A percentile compares a stretch with the other conserved stretches of the same genome.
Evolutionary conservation across 2,888 invertebrate genomes (phyloP).

Genomic region (Parnassius apollo): DNA sequence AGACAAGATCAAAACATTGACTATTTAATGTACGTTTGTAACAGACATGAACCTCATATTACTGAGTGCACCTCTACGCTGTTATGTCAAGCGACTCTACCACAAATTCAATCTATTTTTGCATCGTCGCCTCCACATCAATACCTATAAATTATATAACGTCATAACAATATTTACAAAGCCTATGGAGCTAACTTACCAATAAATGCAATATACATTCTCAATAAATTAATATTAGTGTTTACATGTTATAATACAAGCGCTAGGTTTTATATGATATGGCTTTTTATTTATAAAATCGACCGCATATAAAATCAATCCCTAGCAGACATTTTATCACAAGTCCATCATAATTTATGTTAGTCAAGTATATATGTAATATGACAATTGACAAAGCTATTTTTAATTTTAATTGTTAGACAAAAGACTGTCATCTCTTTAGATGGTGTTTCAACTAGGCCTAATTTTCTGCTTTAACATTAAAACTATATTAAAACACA

Average conservation of each 20-base stretch:
- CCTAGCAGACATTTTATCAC: slow-evolving; percentile 63
- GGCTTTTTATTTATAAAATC: slow-evolving; percentile 69
- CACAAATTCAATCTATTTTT: slow-evolving; percentile 65
- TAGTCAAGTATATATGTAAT: slow-evolving; percentile 15
- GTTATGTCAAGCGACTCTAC: slow-evolving; percentile 67
- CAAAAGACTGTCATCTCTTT: slow-evolving; percentile 17
- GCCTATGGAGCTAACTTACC: slow-evolving; percentile 78
- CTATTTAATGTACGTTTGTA: slow-evolving; percentile 60
- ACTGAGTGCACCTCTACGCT: slow-evolving; percentile 67
- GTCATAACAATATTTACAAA: slow-evolving; percentile 81
- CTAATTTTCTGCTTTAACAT: slow-evolving; percentile 18
- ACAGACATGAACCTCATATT: slow-evolving; percentile 60
- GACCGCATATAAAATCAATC: slow-evolving; percentile 63
- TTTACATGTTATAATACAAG: slow-evolving; percentile 80
- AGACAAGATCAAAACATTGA: slow-evolving; percentile 71
- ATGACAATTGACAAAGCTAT: slow-evolving; percentile 29
- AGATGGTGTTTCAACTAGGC: slow-evolving; percentile 14
- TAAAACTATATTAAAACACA: slow-evolving; percentile 11
- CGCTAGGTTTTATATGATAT: slow-evolving; percentile 76
- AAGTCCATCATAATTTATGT: slow-evolving; percentile 37
- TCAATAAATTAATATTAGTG: slow-evolving; percentile 76
- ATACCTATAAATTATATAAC: slow-evolving; percentile 81
- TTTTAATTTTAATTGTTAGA: slow-evolving; percentile 25
- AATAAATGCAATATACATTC: slow-evolving; percentile 78
- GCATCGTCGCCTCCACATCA: slow-evolving; percentile 62